Evolutionary conservation across 2,888 invertebrate genomes (phyloP), one percentile per base, ranked within the genome.

Genomic region (Andrena dorsata): DNA sequence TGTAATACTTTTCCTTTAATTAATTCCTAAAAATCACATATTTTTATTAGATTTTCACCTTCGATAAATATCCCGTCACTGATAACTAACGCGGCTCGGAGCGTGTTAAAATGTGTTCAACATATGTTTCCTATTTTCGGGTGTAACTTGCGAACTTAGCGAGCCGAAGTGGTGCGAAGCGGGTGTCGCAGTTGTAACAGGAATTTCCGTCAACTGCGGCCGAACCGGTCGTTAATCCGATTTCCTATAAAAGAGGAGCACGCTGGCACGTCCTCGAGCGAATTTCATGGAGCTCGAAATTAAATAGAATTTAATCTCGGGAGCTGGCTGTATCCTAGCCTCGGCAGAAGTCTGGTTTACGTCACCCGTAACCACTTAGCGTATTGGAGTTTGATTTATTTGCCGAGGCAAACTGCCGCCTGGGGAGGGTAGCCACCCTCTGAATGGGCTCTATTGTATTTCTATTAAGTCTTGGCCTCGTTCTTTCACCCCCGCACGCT

Each of bases 331-430:
- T 63, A 76, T 76, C 61, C 76, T 73, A 73, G 77, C 68, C 72
- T 70, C 72, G 71, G 69, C 71, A 74, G 65, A 87, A 90, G 90
- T 93, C 93, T 94, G 94, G 91, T 93, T 92, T 93, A 90, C 90
- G 92, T 94, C 94, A 92, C 88, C 89, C 91, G 88, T 92, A 91
- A 94, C 93, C 94, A 94, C 94, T 94, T 94, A 94, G 92, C 93
- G 92, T 94, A 94, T 94, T 94, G 92, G 92, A 93, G 93, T 93
- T 93, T 94, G 94, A 94, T 94, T 93, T 94, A 94, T 94, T 91
- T 92, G 91, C 86, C 90, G 89, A 84, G 90, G 89, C 90, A 90
- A 92, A 92, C 90, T 89, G 88, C 90, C 90, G 91, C 89, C 91
- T 90, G 89, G 92, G 92, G 92, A 92, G 89, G 88, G 84, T 83